These are phyloP conservation scores for Saguinus midas DNA, from an alignment of 2,113 vertebrate genomes.

Conservation along the genomic window DNA sequence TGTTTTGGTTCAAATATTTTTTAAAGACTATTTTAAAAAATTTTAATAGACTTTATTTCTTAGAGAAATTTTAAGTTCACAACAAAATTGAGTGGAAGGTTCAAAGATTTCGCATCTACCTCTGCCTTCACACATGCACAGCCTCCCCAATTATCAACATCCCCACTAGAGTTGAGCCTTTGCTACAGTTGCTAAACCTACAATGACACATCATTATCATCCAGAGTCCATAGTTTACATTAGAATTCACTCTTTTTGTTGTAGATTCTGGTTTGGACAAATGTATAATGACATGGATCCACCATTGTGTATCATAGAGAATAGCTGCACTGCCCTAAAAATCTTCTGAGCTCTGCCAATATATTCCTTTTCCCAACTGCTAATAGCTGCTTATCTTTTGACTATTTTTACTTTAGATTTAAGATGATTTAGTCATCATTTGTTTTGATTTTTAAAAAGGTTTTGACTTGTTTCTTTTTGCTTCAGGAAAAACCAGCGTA, in stretches of 20 bases:
- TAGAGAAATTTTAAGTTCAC: not conserved
- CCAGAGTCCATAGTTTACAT: not conserved
- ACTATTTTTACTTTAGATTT: constrained; percentile 8
- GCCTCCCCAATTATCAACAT: not conserved
- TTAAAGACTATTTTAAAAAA: not conserved
- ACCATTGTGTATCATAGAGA: not conserved
- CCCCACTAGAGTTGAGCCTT: not conserved
- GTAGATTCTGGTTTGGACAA: not conserved
- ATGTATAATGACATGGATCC: not conserved
- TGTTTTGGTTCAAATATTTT: not conserved
- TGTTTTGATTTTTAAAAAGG: not conserved
- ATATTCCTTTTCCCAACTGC: not conserved
- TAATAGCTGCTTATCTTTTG: not conserved
- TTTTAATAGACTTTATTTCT: not conserved
- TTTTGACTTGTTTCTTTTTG: not conserved
- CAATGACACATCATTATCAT: not conserved
- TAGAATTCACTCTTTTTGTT: not conserved
- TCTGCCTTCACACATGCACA: not conserved
- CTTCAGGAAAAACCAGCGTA: not conserved
- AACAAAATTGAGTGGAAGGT: not conserved
- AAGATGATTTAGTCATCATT: not conserved
- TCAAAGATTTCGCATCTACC: not conserved
- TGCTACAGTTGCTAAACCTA: not conserved
- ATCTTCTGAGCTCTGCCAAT: not conserved
- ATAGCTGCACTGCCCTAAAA: not conserved